These are phyloP conservation scores for Homalodisca vitripennis DNA, from an alignment of 1,140 invertebrate species.

Conservation along the genomic window DNA sequence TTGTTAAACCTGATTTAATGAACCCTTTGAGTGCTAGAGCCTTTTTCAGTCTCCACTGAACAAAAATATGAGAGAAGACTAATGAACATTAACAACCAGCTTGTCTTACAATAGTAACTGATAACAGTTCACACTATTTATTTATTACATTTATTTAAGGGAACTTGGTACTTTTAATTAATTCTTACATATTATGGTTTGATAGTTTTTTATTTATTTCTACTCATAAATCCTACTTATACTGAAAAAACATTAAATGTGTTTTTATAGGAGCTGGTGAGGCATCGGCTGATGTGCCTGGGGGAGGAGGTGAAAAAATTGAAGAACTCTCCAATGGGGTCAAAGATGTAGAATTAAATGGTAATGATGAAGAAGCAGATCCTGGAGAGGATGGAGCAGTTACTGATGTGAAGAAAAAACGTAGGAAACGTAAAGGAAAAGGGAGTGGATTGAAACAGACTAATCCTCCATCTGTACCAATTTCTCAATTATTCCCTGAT, in stretches of 20 bases:
- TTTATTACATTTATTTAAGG: too few relatives aligned
- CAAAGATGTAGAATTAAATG: conserved; percentile 33
- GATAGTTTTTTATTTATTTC: too few relatives aligned
- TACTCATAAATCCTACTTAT: neutral
- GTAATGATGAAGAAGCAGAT: conserved; percentile 43
- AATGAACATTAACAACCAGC: too few relatives aligned
- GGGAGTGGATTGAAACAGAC: conserved; percentile 62
- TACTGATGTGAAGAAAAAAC: conserved; percentile 44
- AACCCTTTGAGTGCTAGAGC: too few relatives aligned
- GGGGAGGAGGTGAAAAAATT: conserved; percentile 44
- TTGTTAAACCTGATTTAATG: too few relatives aligned
- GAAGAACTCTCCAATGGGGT: conserved; percentile 25
- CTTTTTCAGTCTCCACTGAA: too few relatives aligned
- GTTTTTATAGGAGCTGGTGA: conserved; percentile 48
- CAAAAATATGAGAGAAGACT: too few relatives aligned
- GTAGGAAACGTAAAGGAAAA: conserved; percentile 51
- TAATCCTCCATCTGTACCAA: conserved; percentile 82
- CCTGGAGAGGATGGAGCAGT: conserved; percentile 43
- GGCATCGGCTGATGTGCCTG: conserved; percentile 50
- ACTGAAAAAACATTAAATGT: neutral
- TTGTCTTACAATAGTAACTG: too few relatives aligned
- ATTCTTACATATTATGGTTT: too few relatives aligned
- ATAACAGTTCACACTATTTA: too few relatives aligned
- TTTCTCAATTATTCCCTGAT: conserved; percentile 81
- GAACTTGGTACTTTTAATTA: too few relatives aligned